A percentile compares a stretch with the other conserved stretches of the same genome.
Evolutionary conservation across 2,113 vertebrate species (phyloP).

Genomic region (Alethe castanea): DNA sequence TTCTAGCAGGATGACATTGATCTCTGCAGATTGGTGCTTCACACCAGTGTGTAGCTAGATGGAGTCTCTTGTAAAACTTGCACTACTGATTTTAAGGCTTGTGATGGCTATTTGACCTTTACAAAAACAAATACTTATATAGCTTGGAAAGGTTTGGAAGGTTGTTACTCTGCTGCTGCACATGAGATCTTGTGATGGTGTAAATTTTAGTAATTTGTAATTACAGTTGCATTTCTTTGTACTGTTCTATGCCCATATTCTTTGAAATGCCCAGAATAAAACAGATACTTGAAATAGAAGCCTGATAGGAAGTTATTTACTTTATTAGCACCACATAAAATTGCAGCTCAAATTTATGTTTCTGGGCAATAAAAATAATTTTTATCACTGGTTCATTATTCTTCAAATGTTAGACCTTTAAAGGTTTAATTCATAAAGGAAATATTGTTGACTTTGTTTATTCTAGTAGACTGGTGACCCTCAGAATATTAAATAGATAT

Average conservation of each 20-base stretch:
- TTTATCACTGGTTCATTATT: not conserved
- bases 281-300: not conserved
- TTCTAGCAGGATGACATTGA: not conserved
- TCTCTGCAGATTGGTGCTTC: not conserved
- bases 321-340: not conserved
- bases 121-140: not conserved
- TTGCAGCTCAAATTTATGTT: not conserved
- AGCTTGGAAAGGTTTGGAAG: not conserved
- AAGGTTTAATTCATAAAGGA: not conserved
- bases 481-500: not conserved
- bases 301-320: not conserved
- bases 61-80: not conserved
- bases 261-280: not conserved
- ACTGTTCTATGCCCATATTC: not conserved
- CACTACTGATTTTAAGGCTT: not conserved
- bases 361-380: not conserved
- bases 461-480: not conserved
- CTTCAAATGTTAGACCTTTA: not conserved
- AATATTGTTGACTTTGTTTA: not conserved
- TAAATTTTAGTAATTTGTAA: not conserved
- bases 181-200: not conserved
- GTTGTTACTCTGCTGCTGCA: not conserved
- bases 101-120: not conserved
- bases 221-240: not conserved
- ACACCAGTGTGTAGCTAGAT: not conserved